Evolutionary conservation across 2,888 invertebrate genomes (phyloP).

Genomic region (Galerucella nymphaeae): DNA sequence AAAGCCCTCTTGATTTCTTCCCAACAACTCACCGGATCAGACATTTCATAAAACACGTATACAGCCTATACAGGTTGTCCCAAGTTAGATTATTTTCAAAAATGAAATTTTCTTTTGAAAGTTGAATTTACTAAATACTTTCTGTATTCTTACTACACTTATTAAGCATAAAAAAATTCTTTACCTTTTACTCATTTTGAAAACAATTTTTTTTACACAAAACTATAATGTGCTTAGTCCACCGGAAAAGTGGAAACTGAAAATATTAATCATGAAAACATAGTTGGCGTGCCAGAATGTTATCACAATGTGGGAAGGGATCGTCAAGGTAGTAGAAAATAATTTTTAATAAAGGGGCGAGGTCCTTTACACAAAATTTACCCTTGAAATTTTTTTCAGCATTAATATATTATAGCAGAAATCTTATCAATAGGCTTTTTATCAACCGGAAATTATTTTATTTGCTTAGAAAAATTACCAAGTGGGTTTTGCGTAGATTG

Average conservation of each 20-base stretch:
- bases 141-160: no score
- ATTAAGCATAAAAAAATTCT: neutral
- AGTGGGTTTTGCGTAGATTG: neutral
- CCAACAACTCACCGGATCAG: neutral
- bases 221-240: constrained; percentile 5
- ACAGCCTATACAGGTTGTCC: neutral
- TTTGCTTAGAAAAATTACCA: neutral
- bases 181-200: constrained; percentile 21
- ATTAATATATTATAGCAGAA: neutral
- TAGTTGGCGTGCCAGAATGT: constrained; percentile 23
- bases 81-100: neutral
- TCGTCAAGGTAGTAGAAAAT: constrained; percentile 9
- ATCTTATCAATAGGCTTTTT: neutral
- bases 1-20: no score
- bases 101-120: no score
- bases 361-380: neutral
- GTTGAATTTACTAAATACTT: no score
- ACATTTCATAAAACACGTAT: neutral
- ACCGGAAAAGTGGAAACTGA: constrained; percentile 13
- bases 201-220: neutral
- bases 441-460: neutral
- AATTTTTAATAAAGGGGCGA: neutral
- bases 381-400: neutral
- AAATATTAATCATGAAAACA: constrained; percentile 26
- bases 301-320: constrained; percentile 31